A percentile compares a stretch with the other conserved stretches of the same genome.
Evolutionary conservation across 2,888 invertebrate genomes (phyloP).

Genomic region (Caenorhabditis sp.): DNA sequence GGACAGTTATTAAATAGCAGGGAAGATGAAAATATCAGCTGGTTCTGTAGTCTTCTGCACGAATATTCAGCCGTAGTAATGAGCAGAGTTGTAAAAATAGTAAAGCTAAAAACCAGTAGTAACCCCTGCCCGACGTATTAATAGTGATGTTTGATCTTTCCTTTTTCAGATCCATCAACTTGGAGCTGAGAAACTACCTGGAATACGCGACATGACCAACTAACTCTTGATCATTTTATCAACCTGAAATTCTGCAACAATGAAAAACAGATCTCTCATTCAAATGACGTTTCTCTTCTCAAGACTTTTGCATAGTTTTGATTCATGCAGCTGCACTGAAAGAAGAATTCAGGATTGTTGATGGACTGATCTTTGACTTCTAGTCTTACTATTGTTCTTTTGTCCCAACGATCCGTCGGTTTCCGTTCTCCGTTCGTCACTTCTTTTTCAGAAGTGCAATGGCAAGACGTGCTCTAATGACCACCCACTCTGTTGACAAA

Average conservation of each 20-base stretch:
- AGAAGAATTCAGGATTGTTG: not conserved
- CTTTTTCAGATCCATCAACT: constrained; percentile 56
- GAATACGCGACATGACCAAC: constrained; percentile 36
- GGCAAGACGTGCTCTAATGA: constrained; percentile 1
- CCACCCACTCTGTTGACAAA: constrained; percentile 8
- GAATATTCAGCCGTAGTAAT: not conserved
- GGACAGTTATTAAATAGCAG: constrained; percentile 19
- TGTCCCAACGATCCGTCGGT: not conserved
- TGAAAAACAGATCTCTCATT: constrained; percentile 11
- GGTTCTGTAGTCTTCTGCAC: constrained; percentile 5
- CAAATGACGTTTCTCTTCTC: constrained; percentile 7
- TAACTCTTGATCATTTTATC: not conserved
- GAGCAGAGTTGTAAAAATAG: not conserved
- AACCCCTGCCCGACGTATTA: not conserved
- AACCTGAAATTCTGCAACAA: constrained; percentile 5
- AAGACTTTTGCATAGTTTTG: not conserved
- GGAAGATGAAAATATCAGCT: not conserved
- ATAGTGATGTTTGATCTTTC: not conserved
- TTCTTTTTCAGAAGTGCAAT: constrained; percentile 2
- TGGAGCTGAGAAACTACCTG: constrained; percentile 51
- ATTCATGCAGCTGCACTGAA: not conserved
- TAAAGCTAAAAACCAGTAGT: constrained; percentile 15
- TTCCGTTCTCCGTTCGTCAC: not conserved
- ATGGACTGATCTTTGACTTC: constrained; percentile 9
- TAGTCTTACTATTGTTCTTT: not conserved